phyloP scores from a whole-genome alignment of 2,888 invertebrate genomes.

The Mactromeris polynyma region DNA sequence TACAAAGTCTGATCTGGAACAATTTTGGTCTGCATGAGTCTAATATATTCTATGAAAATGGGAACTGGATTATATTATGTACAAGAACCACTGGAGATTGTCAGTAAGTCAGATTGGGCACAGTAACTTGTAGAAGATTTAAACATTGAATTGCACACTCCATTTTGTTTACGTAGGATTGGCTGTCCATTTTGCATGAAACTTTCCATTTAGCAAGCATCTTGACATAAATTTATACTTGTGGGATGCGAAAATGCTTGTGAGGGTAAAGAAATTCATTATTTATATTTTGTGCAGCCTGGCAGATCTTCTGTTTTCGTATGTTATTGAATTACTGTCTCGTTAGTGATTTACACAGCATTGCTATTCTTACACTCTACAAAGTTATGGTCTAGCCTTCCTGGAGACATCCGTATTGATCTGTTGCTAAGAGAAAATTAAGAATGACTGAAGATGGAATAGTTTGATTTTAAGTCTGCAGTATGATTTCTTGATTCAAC shows the following conservation, averaged over 20 bases:
- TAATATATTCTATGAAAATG: too few relatives aligned
- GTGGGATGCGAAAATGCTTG: not conserved
- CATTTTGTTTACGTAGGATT: not conserved
- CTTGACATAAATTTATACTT: not conserved
- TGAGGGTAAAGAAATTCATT: conserved; percentile 1
- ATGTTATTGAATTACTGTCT: conserved; percentile 22
- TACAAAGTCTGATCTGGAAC: too few relatives aligned
- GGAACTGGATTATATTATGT: too few relatives aligned
- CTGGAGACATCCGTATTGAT: conserved; percentile 1
- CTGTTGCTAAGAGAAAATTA: conserved; percentile 22
- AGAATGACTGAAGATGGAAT: not conserved
- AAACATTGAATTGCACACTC: too few relatives aligned
- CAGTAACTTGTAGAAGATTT: too few relatives aligned
- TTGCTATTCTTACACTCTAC: conserved; percentile 14
- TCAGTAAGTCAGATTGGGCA: too few relatives aligned
- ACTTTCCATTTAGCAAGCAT: not conserved
- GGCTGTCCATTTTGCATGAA: not conserved
- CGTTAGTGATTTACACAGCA: conserved; percentile 19
- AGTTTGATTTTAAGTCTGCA: not conserved
- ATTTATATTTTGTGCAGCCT: conserved; percentile 6
- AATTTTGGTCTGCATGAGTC: too few relatives aligned
- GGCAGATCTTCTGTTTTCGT: conserved; percentile 6
- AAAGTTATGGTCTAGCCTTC: not conserved
- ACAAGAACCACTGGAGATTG: too few relatives aligned
- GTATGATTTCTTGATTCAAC: not conserved